These are phyloP conservation scores for Podarcis cretensis DNA, from an alignment of 2,113 vertebrate species.

Conservation along the genomic window DNA sequence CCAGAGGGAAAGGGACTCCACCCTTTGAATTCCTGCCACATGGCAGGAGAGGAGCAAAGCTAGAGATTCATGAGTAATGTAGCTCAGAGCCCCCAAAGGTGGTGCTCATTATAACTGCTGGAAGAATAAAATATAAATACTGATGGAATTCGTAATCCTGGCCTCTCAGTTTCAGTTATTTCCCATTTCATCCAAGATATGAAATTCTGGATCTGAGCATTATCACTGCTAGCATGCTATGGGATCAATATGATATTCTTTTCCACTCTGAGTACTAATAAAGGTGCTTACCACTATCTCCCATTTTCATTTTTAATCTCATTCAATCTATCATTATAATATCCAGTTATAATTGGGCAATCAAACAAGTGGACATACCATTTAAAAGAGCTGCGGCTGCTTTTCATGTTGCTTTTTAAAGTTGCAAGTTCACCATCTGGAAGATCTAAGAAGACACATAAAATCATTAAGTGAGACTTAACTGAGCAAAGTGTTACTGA, in stretches of 20 bases:
- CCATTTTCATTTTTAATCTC: not conserved
- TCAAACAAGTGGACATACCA: not conserved
- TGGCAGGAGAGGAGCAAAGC: slow-evolving; percentile 48
- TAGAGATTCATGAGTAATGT: slow-evolving; percentile 65
- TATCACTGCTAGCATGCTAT: not conserved
- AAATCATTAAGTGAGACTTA: not conserved
- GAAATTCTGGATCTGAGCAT: not conserved
- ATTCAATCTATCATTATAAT: not conserved
- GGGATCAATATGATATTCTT: not conserved
- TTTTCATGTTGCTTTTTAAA: not conserved
- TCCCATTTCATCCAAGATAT: not conserved
- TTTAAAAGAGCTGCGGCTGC: not conserved
- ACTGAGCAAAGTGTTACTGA: not conserved
- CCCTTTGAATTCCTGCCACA: slow-evolving; percentile 79
- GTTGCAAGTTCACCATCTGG: not conserved
- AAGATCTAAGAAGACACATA: not conserved
- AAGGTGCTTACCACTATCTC: too few relatives aligned
- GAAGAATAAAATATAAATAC: not conserved
- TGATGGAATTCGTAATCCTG: not conserved
- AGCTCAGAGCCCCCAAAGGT: slow-evolving; percentile 36
- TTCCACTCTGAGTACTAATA: not conserved
- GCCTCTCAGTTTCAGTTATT: not conserved
- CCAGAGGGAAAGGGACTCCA: slow-evolving; percentile 79
- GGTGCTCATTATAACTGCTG: slow-evolving; percentile 23
- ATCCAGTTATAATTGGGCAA: not conserved